phyloP scores from a whole-genome alignment of 2,797 vertebrate species.

The Acrossocheilus fasciatus region DNA sequence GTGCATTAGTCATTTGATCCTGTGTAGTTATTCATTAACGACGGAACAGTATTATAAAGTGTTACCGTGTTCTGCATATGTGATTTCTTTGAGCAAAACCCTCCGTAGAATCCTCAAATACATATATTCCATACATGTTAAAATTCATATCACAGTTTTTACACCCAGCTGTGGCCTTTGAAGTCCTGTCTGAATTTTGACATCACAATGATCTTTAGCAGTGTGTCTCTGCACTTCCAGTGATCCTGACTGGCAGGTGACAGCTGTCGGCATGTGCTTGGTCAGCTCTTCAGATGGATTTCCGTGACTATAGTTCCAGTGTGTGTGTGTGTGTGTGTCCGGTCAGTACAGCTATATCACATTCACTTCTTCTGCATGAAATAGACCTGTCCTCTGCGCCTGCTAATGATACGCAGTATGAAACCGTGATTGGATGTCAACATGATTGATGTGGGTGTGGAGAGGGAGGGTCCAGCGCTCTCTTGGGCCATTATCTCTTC shows the following conservation, averaged over 20 bases:
- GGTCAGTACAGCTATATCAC: conserved; percentile 33
- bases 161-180: background rate
- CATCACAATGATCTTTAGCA: background rate
- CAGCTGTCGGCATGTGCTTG: conserved; percentile 15
- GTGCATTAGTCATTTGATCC: too few relatives aligned
- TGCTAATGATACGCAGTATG: conserved; percentile 29
- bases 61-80: background rate
- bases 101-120: background rate
- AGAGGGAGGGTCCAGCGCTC: conserved; percentile 24
- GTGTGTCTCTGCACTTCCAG: background rate
- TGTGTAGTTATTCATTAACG: too few relatives aligned
- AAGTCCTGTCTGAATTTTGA: background rate
- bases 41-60: too few relatives aligned
- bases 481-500: conserved; percentile 41
- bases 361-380: conserved; percentile 30
- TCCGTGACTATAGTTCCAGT: background rate
- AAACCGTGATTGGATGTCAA: conserved; percentile 54
- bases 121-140: background rate
- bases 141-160: background rate
- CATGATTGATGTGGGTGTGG: conserved; percentile 53
- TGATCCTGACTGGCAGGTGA: conserved; percentile 15
- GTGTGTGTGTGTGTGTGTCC: background rate
- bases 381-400: conserved; percentile 27
- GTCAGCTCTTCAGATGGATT: conserved; percentile 20
- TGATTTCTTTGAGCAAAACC: background rate